Percentiles rank a stretch among this genome's conserved stretches.
Conservation (phyloP, 1,140 invertebrate species). For the Pissodes strobi region DNA sequence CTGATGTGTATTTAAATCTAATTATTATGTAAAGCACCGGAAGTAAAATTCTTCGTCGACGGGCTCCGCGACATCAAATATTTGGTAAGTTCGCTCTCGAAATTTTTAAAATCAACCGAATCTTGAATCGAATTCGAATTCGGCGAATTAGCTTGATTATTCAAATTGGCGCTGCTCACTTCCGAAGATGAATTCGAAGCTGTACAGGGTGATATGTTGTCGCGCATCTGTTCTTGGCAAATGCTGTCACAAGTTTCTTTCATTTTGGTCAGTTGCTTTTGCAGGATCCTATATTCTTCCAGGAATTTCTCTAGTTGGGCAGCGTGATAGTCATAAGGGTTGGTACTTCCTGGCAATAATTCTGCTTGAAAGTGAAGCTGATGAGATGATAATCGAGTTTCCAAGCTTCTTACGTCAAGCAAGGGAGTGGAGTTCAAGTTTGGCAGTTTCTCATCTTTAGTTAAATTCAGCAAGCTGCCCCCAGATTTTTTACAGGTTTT, state of each 20-base stretch:
- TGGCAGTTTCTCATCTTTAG: slow-evolving; percentile 50
- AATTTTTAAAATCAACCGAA: slow-evolving; percentile 58
- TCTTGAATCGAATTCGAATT: slow-evolving; percentile 58
- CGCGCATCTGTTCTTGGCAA: slow-evolving; percentile 53
- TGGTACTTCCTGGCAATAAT: slow-evolving; percentile 53
- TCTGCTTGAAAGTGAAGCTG: slow-evolving; percentile 22
- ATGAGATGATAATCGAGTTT: slow-evolving; percentile 40
- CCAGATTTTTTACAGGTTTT: slow-evolving; percentile 56
- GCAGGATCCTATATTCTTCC: slow-evolving; percentile 74
- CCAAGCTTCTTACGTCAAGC: slow-evolving; percentile 59
- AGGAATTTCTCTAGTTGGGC: slow-evolving; percentile 76
- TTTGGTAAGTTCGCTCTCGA: slow-evolving; percentile 59
- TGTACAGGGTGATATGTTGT: slow-evolving; percentile 9
- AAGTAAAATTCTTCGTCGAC: slow-evolving; percentile 37
- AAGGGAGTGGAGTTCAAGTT: slow-evolving; percentile 57
- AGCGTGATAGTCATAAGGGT: slow-evolving; percentile 73
- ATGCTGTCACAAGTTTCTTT: slow-evolving; percentile 74
- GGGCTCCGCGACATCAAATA: slow-evolving; percentile 58
- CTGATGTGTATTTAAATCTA: too few species aligned
- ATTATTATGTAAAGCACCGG: slow-evolving; percentile 20
- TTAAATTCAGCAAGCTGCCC: slow-evolving; percentile 62
- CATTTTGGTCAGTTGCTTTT: slow-evolving; percentile 76
- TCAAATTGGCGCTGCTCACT: slow-evolving; percentile 25
- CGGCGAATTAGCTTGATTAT: slow-evolving; percentile 50
- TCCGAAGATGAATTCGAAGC: too few species aligned